A percentile compares a stretch with the other conserved stretches of the same genome.
Conservation (phyloP, 2,797 vertebrate species). For the Leptatherina wallacei region DNA sequence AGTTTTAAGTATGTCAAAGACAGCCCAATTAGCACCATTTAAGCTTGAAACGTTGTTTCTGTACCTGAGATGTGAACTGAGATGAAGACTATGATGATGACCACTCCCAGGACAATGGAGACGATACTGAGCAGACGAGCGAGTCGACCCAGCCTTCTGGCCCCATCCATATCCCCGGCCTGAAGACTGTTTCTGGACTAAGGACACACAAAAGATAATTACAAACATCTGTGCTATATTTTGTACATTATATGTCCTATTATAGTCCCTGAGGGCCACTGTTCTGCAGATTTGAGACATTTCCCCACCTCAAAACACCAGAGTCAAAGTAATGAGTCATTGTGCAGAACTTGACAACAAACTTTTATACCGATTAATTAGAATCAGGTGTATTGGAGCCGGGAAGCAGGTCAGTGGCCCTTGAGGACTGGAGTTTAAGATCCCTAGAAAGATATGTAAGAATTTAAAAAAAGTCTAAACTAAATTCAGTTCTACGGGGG, state of each 20-base stretch:
- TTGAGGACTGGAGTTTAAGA: too few relatives aligned
- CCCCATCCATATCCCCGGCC: constrained; percentile 92
- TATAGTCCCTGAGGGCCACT: too few relatives aligned
- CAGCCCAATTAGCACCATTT: neutral
- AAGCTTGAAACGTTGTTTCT: neutral
- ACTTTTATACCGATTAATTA: too few relatives aligned
- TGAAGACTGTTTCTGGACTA: constrained; percentile 97
- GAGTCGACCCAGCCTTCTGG: constrained; percentile 91
- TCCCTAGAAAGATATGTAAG: neutral
- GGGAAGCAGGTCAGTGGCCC: too few relatives aligned
- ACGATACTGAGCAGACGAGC: constrained; percentile 93
- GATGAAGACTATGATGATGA: constrained; percentile 87
- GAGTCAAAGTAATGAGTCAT: too few relatives aligned
- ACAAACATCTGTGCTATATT: neutral
- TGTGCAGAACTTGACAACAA: too few relatives aligned
- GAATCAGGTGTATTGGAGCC: too few relatives aligned
- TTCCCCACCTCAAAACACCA: too few relatives aligned
- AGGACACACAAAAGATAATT: constrained; percentile 35
- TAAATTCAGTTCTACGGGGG: too few relatives aligned
- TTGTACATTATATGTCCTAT: neutral
- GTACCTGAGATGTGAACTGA: constrained; percentile 84
- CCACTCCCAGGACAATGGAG: constrained; percentile 90
- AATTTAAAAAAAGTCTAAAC: neutral
- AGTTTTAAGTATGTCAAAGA: neutral
- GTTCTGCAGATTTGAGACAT: too few relatives aligned